These are phyloP conservation scores for Mycetomoellerius zeteki DNA, from an alignment of 1,140 invertebrate species.

Conservation along the genomic window DNA sequence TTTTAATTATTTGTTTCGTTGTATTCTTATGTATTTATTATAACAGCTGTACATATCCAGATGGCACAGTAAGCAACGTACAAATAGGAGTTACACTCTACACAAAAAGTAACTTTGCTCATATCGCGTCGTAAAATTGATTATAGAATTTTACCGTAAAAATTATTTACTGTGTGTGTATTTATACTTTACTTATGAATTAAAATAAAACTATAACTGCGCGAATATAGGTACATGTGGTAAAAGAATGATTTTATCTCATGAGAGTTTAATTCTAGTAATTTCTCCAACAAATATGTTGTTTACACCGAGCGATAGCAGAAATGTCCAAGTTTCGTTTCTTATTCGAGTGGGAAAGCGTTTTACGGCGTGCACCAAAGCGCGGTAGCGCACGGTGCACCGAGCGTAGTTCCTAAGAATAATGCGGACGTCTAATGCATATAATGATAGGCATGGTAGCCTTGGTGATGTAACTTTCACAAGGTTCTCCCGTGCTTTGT, in stretches of 20 bases:
- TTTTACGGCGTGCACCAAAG: conserved; percentile 57
- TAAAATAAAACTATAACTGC: conserved; percentile 17
- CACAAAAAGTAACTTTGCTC: neutral
- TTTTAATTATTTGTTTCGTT: neutral
- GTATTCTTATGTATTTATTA: neutral
- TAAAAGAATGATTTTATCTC: neutral
- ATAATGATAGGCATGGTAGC: conserved; percentile 74
- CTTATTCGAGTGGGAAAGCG: conserved; percentile 39
- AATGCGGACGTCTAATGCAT: conserved; percentile 73
- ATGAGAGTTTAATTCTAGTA: conserved; percentile 1
- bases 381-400: conserved; percentile 62
- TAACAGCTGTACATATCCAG: neutral
- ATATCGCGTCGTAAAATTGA: conserved; percentile 21
- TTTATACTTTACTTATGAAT: conserved; percentile 46
- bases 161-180: neutral
- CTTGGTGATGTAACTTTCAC: conserved; percentile 83
- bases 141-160: neutral
- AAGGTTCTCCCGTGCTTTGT: conserved; percentile 78
- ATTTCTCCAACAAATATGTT: conserved; percentile 17
- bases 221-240: neutral
- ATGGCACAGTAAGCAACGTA: neutral
- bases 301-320: neutral
- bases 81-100: neutral
- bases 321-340: conserved; percentile 17
- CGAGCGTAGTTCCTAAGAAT: conserved; percentile 78